Conservation (phyloP, 2,797 vertebrate genomes). For the Tympanoctomys barrerae region DNA sequence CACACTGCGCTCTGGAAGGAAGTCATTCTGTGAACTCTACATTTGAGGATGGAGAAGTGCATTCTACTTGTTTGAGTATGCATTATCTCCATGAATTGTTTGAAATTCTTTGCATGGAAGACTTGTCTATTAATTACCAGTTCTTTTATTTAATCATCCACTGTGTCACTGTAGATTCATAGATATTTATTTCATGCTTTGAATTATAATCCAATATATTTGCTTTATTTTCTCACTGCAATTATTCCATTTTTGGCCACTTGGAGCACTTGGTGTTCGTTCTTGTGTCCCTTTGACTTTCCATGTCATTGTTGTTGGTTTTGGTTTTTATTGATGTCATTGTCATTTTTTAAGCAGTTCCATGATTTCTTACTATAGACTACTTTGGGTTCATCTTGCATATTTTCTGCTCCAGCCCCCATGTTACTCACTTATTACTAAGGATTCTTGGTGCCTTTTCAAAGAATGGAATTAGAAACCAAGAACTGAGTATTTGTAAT, state of each 20-base stretch:
- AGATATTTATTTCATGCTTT: constrained; percentile 4
- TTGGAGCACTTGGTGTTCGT: background rate
- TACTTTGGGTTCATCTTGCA: background rate
- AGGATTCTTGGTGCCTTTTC: background rate
- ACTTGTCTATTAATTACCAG: background rate
- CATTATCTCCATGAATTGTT: background rate
- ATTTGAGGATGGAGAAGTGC: background rate
- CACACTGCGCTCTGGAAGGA: background rate
- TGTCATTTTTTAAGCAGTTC: background rate
- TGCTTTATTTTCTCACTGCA: background rate
- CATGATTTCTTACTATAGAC: background rate
- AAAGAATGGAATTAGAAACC: background rate
- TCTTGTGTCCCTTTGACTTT: background rate
- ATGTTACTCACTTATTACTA: background rate
- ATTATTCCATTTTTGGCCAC: background rate
- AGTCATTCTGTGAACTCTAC: background rate
- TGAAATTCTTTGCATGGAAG: background rate
- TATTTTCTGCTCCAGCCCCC: background rate
- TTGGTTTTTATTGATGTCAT: background rate
- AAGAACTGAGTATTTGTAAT: background rate
- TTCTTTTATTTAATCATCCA: background rate
- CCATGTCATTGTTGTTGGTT: background rate
- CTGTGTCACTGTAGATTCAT: background rate
- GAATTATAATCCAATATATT: background rate
- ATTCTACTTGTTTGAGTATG: background rate